Evolutionary conservation across 30 jellyfish, hydroid and myxozoan species (phyloP).

Genomic region (Chironex yamaguchii): DNA sequence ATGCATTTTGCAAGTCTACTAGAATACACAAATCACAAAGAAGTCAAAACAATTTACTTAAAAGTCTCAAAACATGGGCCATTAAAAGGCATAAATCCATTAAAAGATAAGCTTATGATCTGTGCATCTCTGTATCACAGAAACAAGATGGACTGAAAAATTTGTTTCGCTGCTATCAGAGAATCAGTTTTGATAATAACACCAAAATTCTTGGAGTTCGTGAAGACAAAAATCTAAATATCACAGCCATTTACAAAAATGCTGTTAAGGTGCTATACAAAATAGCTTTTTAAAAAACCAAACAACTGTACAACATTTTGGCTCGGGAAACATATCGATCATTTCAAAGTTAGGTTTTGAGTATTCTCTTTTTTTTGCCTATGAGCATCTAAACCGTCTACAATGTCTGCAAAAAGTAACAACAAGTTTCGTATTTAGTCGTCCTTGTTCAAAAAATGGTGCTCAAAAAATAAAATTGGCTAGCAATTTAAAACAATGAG

Average conservation of each 20-base stretch:
- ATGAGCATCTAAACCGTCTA: conserved; percentile 22
- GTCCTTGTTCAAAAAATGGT: conserved; percentile 36
- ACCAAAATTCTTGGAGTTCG: too few relatives aligned
- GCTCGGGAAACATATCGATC: conserved; percentile 13
- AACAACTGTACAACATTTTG: conserved; percentile 21
- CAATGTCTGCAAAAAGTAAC: conserved; percentile 59
- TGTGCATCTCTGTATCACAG: too few relatives aligned
- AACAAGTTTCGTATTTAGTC: conserved; percentile 46
- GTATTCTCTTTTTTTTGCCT: conserved; percentile 6
- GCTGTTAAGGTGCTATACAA: conserved; percentile 29
- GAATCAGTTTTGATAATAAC: too few relatives aligned
- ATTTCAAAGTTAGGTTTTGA: too few relatives aligned
- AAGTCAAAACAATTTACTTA: too few relatives aligned
- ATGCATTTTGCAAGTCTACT: too few relatives aligned
- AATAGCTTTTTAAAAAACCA: not conserved
- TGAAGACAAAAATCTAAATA: conserved; percentile 12
- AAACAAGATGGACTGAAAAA: too few relatives aligned
- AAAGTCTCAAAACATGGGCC: too few relatives aligned
- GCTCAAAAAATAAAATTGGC: conserved; percentile 17
- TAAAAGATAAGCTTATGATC: too few relatives aligned
- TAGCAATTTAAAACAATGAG: conserved; percentile 33
- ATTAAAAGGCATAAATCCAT: too few relatives aligned
- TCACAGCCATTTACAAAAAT: conserved; percentile 20
- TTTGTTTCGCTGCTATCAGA: too few relatives aligned
- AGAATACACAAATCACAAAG: too few relatives aligned